Evolutionary conservation across 2,113 vertebrate species (phyloP).

Genomic region (Vulpes vulpes): DNA sequence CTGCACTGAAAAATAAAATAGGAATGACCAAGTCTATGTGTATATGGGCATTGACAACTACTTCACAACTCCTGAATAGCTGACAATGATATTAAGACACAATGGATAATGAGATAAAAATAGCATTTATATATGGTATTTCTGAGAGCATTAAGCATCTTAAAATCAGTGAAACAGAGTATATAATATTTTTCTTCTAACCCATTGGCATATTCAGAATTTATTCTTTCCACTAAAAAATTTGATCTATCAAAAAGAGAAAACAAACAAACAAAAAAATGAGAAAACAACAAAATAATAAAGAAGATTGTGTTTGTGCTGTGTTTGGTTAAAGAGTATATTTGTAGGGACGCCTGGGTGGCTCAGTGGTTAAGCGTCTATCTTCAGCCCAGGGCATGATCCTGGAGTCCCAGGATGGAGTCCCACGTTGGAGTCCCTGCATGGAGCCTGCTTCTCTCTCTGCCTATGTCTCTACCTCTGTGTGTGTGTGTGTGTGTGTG

Average conservation of each 20-base stretch:
- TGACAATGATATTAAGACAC: background rate
- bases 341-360: background rate
- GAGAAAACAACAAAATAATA: background rate
- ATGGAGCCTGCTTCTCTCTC: too few species aligned
- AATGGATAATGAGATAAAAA: background rate
- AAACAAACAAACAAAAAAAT: background rate
- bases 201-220: background rate
- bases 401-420: too few species aligned
- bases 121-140: background rate
- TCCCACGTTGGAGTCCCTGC: too few species aligned
- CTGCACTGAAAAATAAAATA: conserved; percentile 8
- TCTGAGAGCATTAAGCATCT: background rate
- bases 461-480: too few species aligned
- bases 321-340: background rate
- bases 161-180: conserved; percentile 24
- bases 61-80: background rate
- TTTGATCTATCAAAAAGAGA: background rate
- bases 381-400: too few species aligned
- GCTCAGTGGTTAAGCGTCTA: too few species aligned
- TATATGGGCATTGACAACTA: background rate
- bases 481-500: too few species aligned
- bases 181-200: background rate
- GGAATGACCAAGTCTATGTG: background rate
- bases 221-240: background rate
- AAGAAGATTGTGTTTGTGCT: background rate